Base-by-base conservation (phyloP, 2,797 vertebrate species). In the Poecile montanus region DNA sequence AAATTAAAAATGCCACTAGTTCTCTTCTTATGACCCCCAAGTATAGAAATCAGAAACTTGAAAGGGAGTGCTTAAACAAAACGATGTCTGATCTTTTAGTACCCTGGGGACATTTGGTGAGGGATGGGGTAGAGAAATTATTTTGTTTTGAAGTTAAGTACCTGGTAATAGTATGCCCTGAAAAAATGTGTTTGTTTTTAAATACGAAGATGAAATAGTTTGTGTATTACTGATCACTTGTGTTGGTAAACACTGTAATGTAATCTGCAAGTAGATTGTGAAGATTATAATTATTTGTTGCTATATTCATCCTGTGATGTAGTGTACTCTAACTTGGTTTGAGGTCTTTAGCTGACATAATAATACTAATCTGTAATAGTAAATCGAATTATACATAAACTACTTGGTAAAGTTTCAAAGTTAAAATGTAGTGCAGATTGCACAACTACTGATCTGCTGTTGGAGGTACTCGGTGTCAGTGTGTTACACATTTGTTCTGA, bases 71-170 rank as follows among this genome's bases (percentile, higher is more conserved):
- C 63, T 85, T 23, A 56, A 91, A 74, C 9, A 67, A 45, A 82
- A 34, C 20, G 11, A 6, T 63, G 11, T 6, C 5, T 36, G 13
- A 22, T 58, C 10, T 73, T 79, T 15, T 56, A 22, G 27, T 48
- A 13, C 9, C 20, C 29, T 34, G 9, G 16, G 20, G 29, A 9
- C 6, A 4, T 9, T n/a, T 54, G 25, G 19, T 10, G 13, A 58
- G 11, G 9, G 6, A 6, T 10, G 2, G 7, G 7, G 11, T 16
- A 23, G 22, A 57, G n/a, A 62, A 84, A 30, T 51, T 0, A 11
- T 5, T 78, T 68, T 84, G 51, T 90, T 84, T 87, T 19, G 3
- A 47, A 51, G 15, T 63, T 32, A 29, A 18, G 8, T 50, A 7
- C 57, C 34, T 77, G 32, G 3, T 61, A 53, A 30, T 32, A 72